These are phyloP conservation scores for Brachionus plicatilis DNA, from an alignment of 1,140 invertebrate genomes.

Conservation along the genomic window DNA sequence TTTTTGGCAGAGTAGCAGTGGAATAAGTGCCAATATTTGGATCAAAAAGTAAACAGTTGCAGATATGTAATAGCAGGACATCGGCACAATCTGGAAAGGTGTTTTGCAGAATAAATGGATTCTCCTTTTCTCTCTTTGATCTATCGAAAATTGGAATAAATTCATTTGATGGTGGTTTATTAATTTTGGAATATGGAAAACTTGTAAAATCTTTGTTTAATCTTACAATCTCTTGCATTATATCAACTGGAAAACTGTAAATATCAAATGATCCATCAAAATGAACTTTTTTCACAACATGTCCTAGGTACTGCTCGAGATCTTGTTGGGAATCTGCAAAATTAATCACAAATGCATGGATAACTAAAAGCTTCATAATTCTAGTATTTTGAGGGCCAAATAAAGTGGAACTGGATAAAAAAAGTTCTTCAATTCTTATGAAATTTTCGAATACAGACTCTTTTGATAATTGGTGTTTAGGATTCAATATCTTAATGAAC, in stretches of 20 bases:
- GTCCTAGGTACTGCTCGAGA: not conserved
- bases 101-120: not conserved
- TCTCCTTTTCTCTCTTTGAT: not conserved
- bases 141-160: constrained; percentile 34
- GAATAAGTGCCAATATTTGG: constrained; percentile 22
- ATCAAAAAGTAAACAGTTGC: constrained; percentile 22
- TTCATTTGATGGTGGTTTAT: constrained; percentile 18
- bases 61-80: constrained; percentile 27
- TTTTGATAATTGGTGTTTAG: not conserved
- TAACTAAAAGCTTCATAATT: not conserved
- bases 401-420: not conserved
- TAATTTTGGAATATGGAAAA: constrained; percentile 19
- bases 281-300: not conserved
- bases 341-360: not conserved
- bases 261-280: not conserved
- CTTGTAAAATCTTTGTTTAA: not conserved
- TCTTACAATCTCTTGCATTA: not conserved
- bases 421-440: not conserved
- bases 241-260: not conserved
- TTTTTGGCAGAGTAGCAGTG: not conserved
- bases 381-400: not conserved
- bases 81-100: constrained; percentile 36
- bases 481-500: not conserved
- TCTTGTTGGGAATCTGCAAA: not conserved
- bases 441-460: not conserved